Evolutionary conservation across 2,888 invertebrate species (phyloP).

Genomic region (Epistrophella euchroma): DNA sequence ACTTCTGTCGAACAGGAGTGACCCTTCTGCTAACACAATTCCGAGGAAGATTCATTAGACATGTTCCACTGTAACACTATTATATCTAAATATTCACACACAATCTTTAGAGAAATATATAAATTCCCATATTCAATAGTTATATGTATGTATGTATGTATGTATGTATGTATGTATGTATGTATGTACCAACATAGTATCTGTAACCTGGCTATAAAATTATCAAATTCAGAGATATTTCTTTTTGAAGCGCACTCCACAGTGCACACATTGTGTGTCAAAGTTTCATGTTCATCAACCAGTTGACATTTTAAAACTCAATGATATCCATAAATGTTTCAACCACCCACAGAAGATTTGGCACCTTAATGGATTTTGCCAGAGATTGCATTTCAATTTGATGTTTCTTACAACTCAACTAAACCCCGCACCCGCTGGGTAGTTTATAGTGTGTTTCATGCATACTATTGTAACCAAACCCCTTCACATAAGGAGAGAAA

Average conservation of each 20-base stretch:
- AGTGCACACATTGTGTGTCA: too few relatives aligned
- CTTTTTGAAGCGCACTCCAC: background rate
- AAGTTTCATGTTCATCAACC: constrained; percentile 53
- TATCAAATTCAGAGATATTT: background rate
- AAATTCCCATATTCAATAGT: too few relatives aligned
- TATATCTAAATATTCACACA: too few relatives aligned
- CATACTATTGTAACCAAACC: constrained; percentile 1
- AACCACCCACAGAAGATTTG: constrained; percentile 65
- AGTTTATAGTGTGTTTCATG: background rate
- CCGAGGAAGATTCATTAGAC: too few relatives aligned
- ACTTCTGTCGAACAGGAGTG: too few relatives aligned
- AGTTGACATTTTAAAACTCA: constrained; percentile 70
- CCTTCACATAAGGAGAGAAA: background rate
- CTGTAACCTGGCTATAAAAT: background rate
- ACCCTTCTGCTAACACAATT: too few relatives aligned
- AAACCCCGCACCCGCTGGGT: background rate
- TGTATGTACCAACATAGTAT: too few relatives aligned
- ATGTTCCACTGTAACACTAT: too few relatives aligned
- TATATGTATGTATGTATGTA: too few relatives aligned
- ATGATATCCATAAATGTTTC: constrained; percentile 68
- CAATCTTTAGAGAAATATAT: too few relatives aligned
- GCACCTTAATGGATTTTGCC: constrained; percentile 64
- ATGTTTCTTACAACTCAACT: constrained; percentile 33
- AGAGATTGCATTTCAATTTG: constrained; percentile 73
- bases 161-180: too few relatives aligned